phyloP scores from a whole-genome alignment of 2,888 invertebrate species.

The Andricus quercusramuli region DNA sequence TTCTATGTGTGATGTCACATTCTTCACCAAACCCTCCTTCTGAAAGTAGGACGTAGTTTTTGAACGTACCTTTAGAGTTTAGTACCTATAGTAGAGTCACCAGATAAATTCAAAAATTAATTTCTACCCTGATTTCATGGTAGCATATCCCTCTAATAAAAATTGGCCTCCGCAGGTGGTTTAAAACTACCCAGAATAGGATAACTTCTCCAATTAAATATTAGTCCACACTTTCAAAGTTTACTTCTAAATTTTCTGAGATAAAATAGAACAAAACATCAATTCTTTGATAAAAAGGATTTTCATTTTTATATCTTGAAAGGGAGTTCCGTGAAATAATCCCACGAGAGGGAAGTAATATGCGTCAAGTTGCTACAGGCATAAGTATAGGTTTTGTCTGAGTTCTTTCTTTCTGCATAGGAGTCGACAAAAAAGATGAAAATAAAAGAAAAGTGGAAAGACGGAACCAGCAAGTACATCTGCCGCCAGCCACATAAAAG shows the following conservation, averaged over 20 bases:
- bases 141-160: too few species aligned
- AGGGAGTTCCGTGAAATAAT: background rate
- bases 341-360: background rate
- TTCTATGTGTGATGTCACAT: too few species aligned
- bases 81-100: too few species aligned
- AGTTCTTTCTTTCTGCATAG: slow-evolving; percentile 1
- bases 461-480: slow-evolving; percentile 63
- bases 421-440: slow-evolving; percentile 40
- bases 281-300: background rate
- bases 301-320: background rate
- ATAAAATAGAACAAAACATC: background rate
- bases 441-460: slow-evolving; percentile 47
- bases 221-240: background rate
- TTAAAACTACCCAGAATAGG: too few species aligned
- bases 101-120: too few species aligned
- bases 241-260: too few species aligned
- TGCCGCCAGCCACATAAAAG: slow-evolving; percentile 71
- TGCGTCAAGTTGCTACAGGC: background rate
- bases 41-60: too few species aligned
- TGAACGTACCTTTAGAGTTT: too few species aligned
- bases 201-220: background rate
- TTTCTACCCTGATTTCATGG: too few species aligned
- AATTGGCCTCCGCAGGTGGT: too few species aligned
- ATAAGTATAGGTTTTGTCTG: slow-evolving; percentile 13
- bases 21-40: too few species aligned